phyloP scores from a whole-genome alignment of 2,888 invertebrate genomes.

The Chrysolina haemoptera region DNA sequence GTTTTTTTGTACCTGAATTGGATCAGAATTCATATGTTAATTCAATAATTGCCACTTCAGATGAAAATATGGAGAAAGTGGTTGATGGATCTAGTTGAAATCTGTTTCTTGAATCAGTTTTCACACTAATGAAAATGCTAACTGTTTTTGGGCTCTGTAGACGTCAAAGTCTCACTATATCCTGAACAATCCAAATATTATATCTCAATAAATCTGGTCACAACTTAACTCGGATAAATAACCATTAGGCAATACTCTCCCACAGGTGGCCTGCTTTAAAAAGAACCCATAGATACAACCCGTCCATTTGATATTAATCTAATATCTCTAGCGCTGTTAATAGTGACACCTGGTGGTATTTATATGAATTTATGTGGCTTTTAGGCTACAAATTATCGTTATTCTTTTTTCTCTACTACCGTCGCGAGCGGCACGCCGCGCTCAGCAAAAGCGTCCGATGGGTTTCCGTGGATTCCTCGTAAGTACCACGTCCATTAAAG shows the following conservation, averaged over 20 bases:
- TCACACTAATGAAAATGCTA: too few relatives aligned
- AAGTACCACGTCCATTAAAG: constrained; percentile 60
- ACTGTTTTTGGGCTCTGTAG: background rate
- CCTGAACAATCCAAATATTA: background rate
- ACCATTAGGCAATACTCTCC: constrained; percentile 25
- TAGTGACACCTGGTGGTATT: constrained; percentile 52
- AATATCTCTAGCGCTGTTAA: constrained; percentile 52
- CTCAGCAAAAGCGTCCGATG: constrained; percentile 43
- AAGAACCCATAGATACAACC: constrained; percentile 32
- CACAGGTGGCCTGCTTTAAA: constrained; percentile 25
- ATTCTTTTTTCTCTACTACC: constrained; percentile 47
- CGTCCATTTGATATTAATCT: constrained; percentile 50
- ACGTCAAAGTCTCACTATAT: background rate
- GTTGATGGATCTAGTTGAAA: too few relatives aligned
- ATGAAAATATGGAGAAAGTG: too few relatives aligned
- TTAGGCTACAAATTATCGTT: constrained; percentile 51
- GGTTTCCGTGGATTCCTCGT: constrained; percentile 45
- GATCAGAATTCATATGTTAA: too few relatives aligned
- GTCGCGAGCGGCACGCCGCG: constrained; percentile 40
- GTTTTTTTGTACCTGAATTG: too few relatives aligned
- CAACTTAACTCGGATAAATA: constrained; percentile 20
- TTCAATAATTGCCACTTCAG: too few relatives aligned
- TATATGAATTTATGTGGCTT: constrained; percentile 52
- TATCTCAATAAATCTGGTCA: constrained; percentile 13
- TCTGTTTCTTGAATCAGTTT: too few relatives aligned